A percentile compares a stretch with the other conserved stretches of the same genome.
phyloP scores from a whole-genome alignment of 2,797 vertebrate genomes.

The Somateria mollissima region DNA sequence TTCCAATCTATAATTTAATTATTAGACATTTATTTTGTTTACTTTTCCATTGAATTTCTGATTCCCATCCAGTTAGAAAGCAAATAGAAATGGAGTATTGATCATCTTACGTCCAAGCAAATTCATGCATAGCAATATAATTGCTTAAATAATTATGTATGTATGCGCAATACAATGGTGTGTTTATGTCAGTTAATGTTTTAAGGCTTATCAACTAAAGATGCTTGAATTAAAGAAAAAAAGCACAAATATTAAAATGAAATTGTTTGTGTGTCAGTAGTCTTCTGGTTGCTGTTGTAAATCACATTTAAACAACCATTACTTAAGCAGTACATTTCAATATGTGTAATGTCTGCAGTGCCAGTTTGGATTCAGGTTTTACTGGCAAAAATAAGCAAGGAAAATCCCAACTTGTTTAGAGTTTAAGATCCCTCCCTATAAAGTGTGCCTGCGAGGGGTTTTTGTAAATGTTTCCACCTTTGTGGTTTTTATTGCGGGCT shows the following conservation, averaged over 20 bases:
- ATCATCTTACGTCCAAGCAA: not conserved
- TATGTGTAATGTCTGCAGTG: accelerated
- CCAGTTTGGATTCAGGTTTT: not conserved
- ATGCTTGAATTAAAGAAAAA: not conserved
- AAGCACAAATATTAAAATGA: not conserved
- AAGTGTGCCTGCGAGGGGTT: not conserved
- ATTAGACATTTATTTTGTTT: not conserved
- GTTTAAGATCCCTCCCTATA: not conserved
- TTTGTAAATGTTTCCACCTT: not conserved
- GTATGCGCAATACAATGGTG: not conserved
- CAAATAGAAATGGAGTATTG: not conserved
- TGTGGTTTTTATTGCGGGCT: not conserved
- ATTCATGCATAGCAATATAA: not conserved
- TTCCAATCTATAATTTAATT: not conserved
- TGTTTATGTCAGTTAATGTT: not conserved
- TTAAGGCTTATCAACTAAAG: not conserved
- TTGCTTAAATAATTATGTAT: not conserved
- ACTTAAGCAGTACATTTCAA: not conserved
- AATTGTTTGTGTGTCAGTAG: not conserved
- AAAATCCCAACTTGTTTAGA: not conserved
- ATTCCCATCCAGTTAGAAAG: not conserved
- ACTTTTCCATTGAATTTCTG: not conserved
- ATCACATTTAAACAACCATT: not conserved
- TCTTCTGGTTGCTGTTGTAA: not conserved
- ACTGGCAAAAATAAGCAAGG: not conserved